Percentiles rank a stretch among this genome's conserved stretches.
phyloP scores from a whole-genome alignment of 1,140 invertebrate species.

The Doryteuthis pealeii region DNA sequence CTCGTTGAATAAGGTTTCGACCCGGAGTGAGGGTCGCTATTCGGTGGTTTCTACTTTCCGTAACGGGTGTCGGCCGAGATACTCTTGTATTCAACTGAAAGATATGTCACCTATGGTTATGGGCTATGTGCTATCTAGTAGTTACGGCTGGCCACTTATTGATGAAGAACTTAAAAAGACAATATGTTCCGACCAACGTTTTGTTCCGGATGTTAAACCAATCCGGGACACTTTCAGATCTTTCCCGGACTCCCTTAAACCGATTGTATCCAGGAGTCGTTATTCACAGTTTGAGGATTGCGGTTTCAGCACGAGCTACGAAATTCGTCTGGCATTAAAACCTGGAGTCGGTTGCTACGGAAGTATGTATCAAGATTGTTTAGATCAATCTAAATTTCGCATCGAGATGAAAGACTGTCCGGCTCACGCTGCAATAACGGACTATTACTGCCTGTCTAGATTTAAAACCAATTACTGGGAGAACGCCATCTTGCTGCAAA shows the following conservation, averaged over 20 bases:
- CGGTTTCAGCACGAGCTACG: conserved; percentile 28
- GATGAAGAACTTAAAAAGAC: conserved; percentile 19
- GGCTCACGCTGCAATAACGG: neutral
- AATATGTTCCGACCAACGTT: conserved; percentile 28
- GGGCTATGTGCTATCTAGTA: conserved; percentile 31
- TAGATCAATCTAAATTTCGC: conserved; percentile 26
- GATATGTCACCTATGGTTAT: conserved; percentile 28
- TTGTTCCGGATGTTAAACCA: conserved; percentile 33
- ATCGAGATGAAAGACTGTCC: conserved; percentile 31
- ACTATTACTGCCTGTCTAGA: conserved; percentile 33
- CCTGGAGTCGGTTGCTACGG: conserved; percentile 33
- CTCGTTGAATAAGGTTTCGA: conserved; percentile 28
- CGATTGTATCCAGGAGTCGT: conserved; percentile 26
- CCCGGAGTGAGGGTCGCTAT: conserved; percentile 22
- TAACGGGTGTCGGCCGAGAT: conserved; percentile 44
- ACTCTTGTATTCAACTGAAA: conserved; percentile 34
- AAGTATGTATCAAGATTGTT: conserved; percentile 33
- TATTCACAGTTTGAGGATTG: conserved; percentile 20
- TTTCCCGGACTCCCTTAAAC: conserved; percentile 30
- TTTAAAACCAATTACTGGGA: conserved; percentile 41
- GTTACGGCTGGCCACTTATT: conserved; percentile 33
- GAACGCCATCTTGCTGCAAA: conserved; percentile 36
- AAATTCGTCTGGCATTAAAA: conserved; percentile 29
- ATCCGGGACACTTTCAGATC: conserved; percentile 36
- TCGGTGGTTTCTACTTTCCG: conserved; percentile 34